A percentile compares a stretch with the other conserved stretches of the same genome.
Conservation (phyloP, 2,888 invertebrate genomes). For the Gnatocerus cornutus region DNA sequence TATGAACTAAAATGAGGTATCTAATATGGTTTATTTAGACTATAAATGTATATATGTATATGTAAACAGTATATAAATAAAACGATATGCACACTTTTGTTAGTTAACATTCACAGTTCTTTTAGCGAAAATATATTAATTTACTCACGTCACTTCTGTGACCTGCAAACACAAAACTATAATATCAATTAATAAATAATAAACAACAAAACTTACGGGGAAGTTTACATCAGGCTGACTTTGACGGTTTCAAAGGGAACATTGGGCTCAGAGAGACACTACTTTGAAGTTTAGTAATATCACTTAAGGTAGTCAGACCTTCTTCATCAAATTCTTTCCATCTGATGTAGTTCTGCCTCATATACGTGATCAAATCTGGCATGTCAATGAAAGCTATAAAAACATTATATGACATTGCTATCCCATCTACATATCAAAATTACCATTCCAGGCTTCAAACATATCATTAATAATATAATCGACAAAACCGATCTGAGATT, state of each 20-base stretch:
- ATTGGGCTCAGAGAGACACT: conserved; percentile 61
- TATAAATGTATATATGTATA: conserved; percentile 47
- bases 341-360: conserved; percentile 89
- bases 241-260: conserved; percentile 61
- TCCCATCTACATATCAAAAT: conserved; percentile 48
- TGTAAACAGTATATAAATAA: conserved; percentile 55
- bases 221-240: conserved; percentile 60
- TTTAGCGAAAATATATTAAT: conserved; percentile 65
- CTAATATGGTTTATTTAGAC: conserved; percentile 51
- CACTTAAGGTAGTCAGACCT: conserved; percentile 82
- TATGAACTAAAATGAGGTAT: conserved; percentile 59
- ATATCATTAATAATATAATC: conserved; percentile 98
- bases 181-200: conserved; percentile 35
- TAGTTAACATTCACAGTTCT: conserved; percentile 61
- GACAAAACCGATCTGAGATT: conserved; percentile 97
- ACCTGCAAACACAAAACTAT: conserved; percentile 59
- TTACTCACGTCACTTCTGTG: conserved; percentile 68
- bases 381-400: conserved; percentile 90
- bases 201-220: conserved; percentile 59
- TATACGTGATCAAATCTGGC: conserved; percentile 90
- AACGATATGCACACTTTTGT: conserved; percentile 59
- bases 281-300: conserved; percentile 74
- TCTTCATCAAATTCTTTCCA: conserved; percentile 92
- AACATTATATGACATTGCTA: conserved; percentile 57
- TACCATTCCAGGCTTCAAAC: conserved; percentile 98